Conservation (phyloP, 2,113 vertebrate genomes). For the Alethe diademata region DNA sequence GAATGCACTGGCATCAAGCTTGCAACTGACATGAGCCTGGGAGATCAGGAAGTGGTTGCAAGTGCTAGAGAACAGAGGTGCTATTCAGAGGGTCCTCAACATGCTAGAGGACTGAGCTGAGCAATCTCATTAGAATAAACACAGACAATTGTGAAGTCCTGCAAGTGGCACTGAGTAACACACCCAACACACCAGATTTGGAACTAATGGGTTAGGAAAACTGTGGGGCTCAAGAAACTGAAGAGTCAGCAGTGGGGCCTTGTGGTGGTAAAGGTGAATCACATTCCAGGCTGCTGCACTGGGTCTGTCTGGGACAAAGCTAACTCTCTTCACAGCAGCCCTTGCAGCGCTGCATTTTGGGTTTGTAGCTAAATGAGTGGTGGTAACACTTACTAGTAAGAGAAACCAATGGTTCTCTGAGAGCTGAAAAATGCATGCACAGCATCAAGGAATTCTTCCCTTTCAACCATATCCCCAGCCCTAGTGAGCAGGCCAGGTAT, state of each 20-base stretch:
- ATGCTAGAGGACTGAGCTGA: background rate
- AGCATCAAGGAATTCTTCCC: background rate
- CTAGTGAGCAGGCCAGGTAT: rapidly evolving
- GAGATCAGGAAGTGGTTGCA: background rate
- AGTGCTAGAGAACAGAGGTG: background rate
- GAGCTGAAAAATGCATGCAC: background rate
- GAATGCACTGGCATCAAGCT: background rate
- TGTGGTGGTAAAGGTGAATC: background rate
- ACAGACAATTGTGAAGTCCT: background rate
- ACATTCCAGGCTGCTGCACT: background rate
- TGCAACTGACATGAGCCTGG: background rate
- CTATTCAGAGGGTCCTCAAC: background rate
- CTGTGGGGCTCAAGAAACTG: background rate
- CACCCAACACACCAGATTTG: background rate
- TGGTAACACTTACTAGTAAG: background rate
- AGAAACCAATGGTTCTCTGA: background rate
- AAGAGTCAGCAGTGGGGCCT: background rate
- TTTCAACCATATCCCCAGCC: background rate
- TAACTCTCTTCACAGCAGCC: background rate
- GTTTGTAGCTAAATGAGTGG: background rate
- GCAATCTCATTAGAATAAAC: background rate
- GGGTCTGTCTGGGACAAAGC: background rate
- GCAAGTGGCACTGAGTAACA: background rate
- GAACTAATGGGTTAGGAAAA: background rate
- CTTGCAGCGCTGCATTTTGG: background rate